Conservation (phyloP, 1,140 invertebrate species). For the Belonocnema kinseyi region DNA sequence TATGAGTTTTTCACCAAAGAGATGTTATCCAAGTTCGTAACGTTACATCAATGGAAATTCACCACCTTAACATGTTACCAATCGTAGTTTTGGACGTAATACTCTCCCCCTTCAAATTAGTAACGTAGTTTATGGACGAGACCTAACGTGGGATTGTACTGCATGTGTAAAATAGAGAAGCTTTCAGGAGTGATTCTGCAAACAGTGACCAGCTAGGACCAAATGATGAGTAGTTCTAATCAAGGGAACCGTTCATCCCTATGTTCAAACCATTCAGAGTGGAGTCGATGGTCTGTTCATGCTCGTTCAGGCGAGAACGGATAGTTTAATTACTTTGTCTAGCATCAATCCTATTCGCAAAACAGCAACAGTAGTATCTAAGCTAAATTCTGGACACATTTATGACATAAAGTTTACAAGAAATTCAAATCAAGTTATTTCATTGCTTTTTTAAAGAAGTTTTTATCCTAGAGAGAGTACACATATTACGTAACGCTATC, state of each 20-base stretch:
- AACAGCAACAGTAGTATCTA: conserved; percentile 31
- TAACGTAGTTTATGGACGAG: no score
- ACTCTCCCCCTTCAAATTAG: no score
- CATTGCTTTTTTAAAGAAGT: no score
- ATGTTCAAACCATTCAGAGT: conserved; percentile 28
- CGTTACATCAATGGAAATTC: no score
- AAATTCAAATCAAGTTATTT: no score
- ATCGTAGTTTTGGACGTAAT: no score
- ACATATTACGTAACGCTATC: no score
- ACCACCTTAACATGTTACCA: no score
- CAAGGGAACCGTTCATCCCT: conserved; percentile 53
- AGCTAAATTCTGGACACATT: not conserved
- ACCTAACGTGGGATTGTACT: conserved; percentile 38
- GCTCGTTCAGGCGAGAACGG: conserved; percentile 50
- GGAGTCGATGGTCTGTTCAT: conserved; percentile 16
- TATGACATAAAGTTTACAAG: not conserved
- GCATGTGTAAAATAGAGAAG: conserved; percentile 1
- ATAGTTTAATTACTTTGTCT: conserved; percentile 65
- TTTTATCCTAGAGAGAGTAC: no score
- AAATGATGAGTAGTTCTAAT: conserved; percentile 67
- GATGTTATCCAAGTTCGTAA: no score
- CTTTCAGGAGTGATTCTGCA: conserved; percentile 50
- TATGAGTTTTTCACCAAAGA: no score
- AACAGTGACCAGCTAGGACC: conserved; percentile 48
- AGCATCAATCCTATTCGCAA: conserved; percentile 49